Percentiles rank a stretch among this genome's conserved stretches.
Conservation (phyloP, 2,888 invertebrate genomes). For the Nomada fabriciana region DNA sequence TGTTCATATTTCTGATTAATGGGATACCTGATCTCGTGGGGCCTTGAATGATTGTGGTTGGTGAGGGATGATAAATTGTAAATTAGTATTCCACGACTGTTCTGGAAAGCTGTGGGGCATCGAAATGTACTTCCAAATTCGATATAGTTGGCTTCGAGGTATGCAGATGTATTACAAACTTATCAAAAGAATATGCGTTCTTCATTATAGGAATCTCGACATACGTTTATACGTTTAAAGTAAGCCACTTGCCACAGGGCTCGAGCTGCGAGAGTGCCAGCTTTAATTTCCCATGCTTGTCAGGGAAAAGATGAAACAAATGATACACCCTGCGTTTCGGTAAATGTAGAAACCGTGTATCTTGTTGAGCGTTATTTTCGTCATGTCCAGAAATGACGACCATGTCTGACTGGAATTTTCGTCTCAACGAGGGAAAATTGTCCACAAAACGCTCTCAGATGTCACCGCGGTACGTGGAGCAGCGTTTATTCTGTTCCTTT, state of each 20-base stretch:
- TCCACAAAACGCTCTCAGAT: constrained; percentile 38
- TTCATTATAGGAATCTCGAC: not conserved
- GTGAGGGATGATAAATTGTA: too few species aligned
- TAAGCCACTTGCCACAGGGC: not conserved
- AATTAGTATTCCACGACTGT: too few species aligned
- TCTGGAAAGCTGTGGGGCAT: too few species aligned
- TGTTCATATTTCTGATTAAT: constrained; percentile 10
- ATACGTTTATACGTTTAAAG: not conserved
- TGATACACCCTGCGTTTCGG: not conserved
- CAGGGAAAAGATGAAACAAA: not conserved
- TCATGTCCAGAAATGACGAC: constrained; percentile 17
- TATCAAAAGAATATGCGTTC: too few species aligned
- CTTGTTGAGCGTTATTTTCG: constrained; percentile 26
- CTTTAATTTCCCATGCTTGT: constrained; percentile 5
- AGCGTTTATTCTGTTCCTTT: constrained; percentile 16
- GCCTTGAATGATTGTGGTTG: too few species aligned
- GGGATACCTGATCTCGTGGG: not conserved
- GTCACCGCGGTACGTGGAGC: constrained; percentile 37
- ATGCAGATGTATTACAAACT: too few species aligned
- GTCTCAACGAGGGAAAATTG: constrained; percentile 7
- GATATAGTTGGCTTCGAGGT: too few species aligned
- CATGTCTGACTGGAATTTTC: constrained; percentile 15
- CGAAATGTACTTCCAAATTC: too few species aligned
- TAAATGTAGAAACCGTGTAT: constrained; percentile 12
- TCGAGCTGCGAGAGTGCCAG: not conserved